Base-by-base conservation (phyloP, 2,113 vertebrate genomes). In the Carassius gibelio region DNA sequence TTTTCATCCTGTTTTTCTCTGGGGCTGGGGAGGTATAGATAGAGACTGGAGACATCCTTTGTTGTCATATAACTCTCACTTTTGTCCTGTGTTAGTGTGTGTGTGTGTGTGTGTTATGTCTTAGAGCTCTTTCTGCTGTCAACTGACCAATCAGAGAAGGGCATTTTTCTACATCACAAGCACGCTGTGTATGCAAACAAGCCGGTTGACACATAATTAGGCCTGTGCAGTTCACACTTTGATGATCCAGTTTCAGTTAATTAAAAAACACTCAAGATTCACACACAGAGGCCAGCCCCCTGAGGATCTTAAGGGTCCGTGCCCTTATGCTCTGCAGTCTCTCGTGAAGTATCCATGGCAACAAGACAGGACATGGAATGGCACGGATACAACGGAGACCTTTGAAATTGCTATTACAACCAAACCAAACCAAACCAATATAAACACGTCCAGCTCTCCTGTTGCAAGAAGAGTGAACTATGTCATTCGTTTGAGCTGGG, bases 281-380 rank as follows among this genome's bases (percentile, higher is more conserved):
- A 21, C 57, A 30, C 57, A 52, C 38, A 50, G 36, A 38, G 52
- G 52, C 38, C 78, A 66, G 75, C 66, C 72, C 61, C 52, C 57
- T 74, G 30, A 30, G 30, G 1, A 59, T 88, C 76, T 64, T 83
- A 50, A 84, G 59, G 82, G 80, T 26, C 36, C 42, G 26, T 83
- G 59, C 69, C 75, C 83, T 81, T 80, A 66, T 72, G 68, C 75
- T 84, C 78, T 86, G 79, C 79, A 84, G 66, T 86, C 77, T 90
- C 79, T 81, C 26, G 36, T 75, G 81, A 83, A 74, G 88, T 91
- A 83, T 86, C 89, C 88, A 91, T 89, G 79, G 86, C 62, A 90
- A 89, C 89, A 82, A 50, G 82, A 38, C 10, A 42, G 55, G 55
- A 48, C 61, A 81, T 30, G 61, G 78, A 30, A 48, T 81, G 62